These are phyloP conservation scores for Suncus etruscus DNA, from an alignment of 2,113 vertebrate genomes.

Conservation along the genomic window DNA sequence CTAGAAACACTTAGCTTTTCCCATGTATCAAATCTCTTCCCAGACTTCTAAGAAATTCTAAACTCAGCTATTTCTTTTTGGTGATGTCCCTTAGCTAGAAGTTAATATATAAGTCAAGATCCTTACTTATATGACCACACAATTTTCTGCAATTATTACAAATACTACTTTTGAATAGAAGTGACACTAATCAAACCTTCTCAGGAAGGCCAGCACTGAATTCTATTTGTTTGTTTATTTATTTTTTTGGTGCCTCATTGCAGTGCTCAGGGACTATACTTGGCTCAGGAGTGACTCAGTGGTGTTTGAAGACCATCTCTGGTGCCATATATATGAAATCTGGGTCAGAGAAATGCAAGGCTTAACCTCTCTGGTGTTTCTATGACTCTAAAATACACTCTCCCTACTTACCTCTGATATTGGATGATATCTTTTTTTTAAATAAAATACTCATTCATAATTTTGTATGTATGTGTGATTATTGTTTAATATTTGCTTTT, in stretches of 20 bases:
- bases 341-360: too few relatives aligned
- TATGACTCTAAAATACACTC: not conserved
- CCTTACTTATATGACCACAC: not conserved
- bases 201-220: not conserved
- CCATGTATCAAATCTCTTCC: not conserved
- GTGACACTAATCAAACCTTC: not conserved
- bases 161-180: not conserved
- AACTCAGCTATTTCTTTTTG: not conserved
- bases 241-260: too few relatives aligned
- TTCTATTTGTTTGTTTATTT: too few relatives aligned
- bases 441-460: not conserved
- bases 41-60: not conserved
- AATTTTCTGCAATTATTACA: not conserved
- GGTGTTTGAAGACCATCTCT: too few relatives aligned
- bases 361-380: not conserved
- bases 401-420: not conserved
- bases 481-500: conserved; percentile 3
- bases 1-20: not conserved
- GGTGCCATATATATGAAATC: too few relatives aligned
- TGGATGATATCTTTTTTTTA: not conserved
- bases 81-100: not conserved
- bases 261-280: too few relatives aligned
- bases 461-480: not conserved
- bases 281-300: too few relatives aligned
- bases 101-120: too few relatives aligned